These are phyloP conservation scores for Tragelaphus scriptus DNA, from an alignment of 2,113 vertebrate species.

Conservation along the genomic window DNA sequence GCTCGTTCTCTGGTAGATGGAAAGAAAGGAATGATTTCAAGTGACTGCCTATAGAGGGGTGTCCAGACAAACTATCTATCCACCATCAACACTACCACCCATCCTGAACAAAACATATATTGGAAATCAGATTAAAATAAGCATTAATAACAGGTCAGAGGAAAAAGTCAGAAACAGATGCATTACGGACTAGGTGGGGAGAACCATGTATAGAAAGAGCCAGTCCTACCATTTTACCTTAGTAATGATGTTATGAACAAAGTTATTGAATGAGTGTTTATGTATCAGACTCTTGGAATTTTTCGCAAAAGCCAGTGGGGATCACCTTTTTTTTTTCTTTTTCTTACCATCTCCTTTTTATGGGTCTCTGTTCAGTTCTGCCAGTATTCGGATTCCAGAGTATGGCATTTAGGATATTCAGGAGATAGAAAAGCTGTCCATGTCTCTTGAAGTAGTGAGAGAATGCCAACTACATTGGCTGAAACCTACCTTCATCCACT, in stretches of 20 bases:
- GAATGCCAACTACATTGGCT: background rate
- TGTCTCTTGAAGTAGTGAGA: background rate
- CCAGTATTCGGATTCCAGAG: background rate
- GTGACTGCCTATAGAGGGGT: background rate
- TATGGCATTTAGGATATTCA: background rate
- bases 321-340: background rate
- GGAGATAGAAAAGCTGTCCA: background rate
- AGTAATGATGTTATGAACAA: background rate
- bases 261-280: background rate
- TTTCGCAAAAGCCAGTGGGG: background rate
- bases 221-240: background rate
- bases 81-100: background rate
- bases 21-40: background rate
- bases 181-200: background rate
- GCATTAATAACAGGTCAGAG: background rate
- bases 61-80: background rate
- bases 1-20: background rate
- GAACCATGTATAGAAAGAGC: background rate
- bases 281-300: background rate
- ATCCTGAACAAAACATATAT: background rate
- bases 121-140: background rate
- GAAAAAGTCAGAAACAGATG: background rate
- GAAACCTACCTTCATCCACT: background rate
- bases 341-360: background rate
- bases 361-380: background rate